Evolutionary conservation across 2,113 vertebrate species (phyloP), one percentile per base, ranked within the genome.

Genomic region (Halcyon senegalensis): DNA sequence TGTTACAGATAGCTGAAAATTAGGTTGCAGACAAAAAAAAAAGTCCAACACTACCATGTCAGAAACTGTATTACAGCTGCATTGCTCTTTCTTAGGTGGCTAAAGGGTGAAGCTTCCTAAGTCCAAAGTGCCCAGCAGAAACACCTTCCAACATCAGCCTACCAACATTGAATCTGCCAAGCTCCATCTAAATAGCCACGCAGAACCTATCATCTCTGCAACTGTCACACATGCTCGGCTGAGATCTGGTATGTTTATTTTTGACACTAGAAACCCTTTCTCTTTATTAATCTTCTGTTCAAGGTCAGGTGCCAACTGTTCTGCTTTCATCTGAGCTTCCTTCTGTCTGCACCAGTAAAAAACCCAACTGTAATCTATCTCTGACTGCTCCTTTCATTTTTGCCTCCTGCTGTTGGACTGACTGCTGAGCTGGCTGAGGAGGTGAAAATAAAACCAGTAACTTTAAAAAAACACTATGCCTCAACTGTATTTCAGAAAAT

Each of bases 381-480:
- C 44, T 84, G 39, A 60, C 55, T 48, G 59, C 20, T 76, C 25
- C 25, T 79, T 91, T 58, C 21, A 37, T 84, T 96, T 94, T 74
- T 74, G 50, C 67, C 78, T 96, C 70, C 77, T 91, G 82, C 89
- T 78, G 69, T 87, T 84, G 82, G 60, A 44, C 37, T 56, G 23
- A 35, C 76, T 85, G 56, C 20, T 51, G 75, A 89, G 72, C 33
- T 84, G 73, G 66, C 90, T n/a, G 17, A 90, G 51, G 28, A 77
- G 74, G 72, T 77, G 80, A 79, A 95, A 94, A 85, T 44, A 56
- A 87, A 83, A 96, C 44, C 16, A 79, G 31, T 39, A 55, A 69
- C 53, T 78, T 88, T 31, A 33, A 89, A 78, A 77, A 90, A 79
- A 5, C 7, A 27, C 41, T 56, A 27, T 48, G 46, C 43, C 28